Conservation (phyloP, 1,140 invertebrate species). For the Daktulosphaira vitifoliae region DNA sequence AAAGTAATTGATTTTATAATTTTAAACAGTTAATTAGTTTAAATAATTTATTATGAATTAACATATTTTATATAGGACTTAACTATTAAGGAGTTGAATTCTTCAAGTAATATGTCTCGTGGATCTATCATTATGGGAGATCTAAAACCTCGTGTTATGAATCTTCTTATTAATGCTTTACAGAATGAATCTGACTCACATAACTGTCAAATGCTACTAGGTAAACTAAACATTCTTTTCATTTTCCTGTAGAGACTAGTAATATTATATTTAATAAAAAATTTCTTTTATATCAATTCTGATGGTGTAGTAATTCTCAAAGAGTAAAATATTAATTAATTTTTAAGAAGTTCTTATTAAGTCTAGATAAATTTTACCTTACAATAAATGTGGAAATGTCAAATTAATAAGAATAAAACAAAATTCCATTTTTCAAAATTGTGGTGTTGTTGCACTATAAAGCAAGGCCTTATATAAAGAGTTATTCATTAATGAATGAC, state of each 20-base stretch:
- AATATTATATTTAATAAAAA: conserved; percentile 10
- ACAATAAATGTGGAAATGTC: too few species aligned
- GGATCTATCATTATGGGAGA: conserved; percentile 49
- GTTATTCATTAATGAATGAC: too few species aligned
- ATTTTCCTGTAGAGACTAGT: conserved; percentile 26
- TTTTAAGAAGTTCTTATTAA: too few species aligned
- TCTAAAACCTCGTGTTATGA: conserved; percentile 71
- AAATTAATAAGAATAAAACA: too few species aligned
- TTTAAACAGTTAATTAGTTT: not conserved
- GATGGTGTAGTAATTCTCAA: conserved; percentile 7
- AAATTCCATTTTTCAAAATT: too few species aligned
- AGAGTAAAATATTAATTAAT: too few species aligned
- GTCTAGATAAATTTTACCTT: too few species aligned
- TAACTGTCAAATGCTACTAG: conserved; percentile 84
- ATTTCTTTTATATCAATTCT: conserved; percentile 30
- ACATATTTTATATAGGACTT: conserved; percentile 50
- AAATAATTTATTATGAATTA: not conserved
- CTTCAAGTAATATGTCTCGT: conserved; percentile 5
- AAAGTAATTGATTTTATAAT: conserved; percentile 47
- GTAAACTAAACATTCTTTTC: conserved; percentile 44
- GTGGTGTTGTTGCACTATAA: too few species aligned
- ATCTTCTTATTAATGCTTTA: conserved; percentile 75
- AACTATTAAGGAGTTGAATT: conserved; percentile 60
- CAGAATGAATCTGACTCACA: conserved; percentile 76
- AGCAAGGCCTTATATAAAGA: too few species aligned